phyloP scores from a whole-genome alignment of 2,113 vertebrate genomes.

The Atrichornis clamosus region DNA sequence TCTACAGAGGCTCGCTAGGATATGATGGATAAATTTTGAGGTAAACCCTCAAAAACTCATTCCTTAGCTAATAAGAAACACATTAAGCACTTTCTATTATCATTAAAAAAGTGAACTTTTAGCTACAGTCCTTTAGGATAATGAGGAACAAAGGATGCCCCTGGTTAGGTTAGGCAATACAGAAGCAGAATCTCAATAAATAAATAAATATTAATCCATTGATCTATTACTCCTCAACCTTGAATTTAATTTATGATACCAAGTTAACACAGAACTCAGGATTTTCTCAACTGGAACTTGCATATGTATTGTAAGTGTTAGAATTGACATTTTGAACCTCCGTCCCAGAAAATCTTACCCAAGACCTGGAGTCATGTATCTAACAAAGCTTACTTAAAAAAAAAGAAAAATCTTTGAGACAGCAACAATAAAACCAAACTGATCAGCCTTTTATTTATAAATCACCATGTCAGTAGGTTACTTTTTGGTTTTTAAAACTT shows the following conservation, averaged over 20 bases:
- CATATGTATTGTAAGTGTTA: not conserved
- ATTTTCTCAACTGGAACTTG: not conserved
- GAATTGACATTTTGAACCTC: not conserved
- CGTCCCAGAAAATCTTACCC: not conserved
- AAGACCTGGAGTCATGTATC: not conserved
- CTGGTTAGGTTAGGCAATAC: not conserved
- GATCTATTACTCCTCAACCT: not conserved
- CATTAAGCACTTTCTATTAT: not conserved
- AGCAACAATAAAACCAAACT: constrained; percentile 3
- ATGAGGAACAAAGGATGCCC: not conserved
- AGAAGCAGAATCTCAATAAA: not conserved
- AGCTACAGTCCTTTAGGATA: not conserved
- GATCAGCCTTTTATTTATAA: constrained; percentile 2
- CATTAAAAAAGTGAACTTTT: not conserved
- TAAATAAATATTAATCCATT: not conserved
- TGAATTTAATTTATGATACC: not conserved
- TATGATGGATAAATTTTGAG: not conserved
- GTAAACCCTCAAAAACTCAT: not conserved
- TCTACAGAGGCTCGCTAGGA: not conserved
- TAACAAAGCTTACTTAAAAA: not conserved
- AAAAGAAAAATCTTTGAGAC: not conserved
- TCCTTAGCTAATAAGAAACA: not conserved
- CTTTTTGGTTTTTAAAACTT: not conserved
- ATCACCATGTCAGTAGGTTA: not conserved
- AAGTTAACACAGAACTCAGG: not conserved